Percentiles rank a stretch among this genome's conserved stretches.
Evolutionary conservation across 1,140 invertebrate species (phyloP).

Genomic region (Cotesia typhae): DNA sequence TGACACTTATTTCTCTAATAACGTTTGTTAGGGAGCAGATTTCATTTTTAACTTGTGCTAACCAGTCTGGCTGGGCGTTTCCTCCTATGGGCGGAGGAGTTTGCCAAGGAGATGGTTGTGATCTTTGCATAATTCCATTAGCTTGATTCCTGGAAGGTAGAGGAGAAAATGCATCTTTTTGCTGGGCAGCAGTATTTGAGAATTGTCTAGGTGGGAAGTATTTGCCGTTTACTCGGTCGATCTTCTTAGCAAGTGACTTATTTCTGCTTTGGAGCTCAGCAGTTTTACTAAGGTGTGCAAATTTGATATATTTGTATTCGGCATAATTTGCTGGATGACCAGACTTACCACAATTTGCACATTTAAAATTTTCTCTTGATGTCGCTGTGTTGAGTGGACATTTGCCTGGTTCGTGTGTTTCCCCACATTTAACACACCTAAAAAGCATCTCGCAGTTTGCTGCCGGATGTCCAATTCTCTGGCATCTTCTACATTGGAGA

Average conservation of each 20-base stretch:
- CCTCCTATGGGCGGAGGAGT: too few species aligned
- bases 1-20: too few species aligned
- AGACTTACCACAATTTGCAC: constrained; percentile 33
- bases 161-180: too few species aligned
- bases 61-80: too few species aligned
- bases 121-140: too few species aligned
- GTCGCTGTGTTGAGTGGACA: constrained; percentile 12
- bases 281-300: too few species aligned
- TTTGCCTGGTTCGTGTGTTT: constrained; percentile 19
- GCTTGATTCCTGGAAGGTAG: too few species aligned
- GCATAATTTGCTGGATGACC: constrained; percentile 44
- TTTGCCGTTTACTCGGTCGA: background rate
- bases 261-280: constrained; percentile 11
- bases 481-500: constrained; percentile 35
- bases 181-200: too few species aligned
- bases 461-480: constrained; percentile 33
- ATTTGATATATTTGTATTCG: constrained; percentile 35
- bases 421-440: constrained; percentile 35
- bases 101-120: too few species aligned
- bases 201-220: too few species aligned
- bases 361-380: constrained; percentile 18
- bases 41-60: too few species aligned
- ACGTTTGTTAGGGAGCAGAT: too few species aligned
- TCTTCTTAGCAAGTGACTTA: background rate
- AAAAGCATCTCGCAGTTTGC: constrained; percentile 19